Conservation (phyloP, 2,888 invertebrate species). For the Aphidoletes aphidimyza region DNA sequence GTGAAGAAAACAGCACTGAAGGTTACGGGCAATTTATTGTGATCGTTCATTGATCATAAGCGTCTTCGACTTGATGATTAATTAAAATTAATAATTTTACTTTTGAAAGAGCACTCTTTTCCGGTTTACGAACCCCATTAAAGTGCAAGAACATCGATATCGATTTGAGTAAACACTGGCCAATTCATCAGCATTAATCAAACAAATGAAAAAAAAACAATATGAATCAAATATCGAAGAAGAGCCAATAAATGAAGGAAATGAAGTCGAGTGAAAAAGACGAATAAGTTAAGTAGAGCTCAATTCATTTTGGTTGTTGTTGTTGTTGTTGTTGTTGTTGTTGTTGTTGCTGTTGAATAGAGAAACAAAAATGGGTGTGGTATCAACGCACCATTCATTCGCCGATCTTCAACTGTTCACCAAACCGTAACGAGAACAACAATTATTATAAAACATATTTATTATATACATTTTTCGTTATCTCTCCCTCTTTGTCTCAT, state of each 20-base stretch:
- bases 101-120: neutral
- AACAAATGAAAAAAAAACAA: neutral
- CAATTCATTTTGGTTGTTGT: neutral
- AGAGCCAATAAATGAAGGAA: constrained; percentile 1
- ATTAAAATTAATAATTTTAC: constrained; percentile 53
- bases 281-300: neutral
- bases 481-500: neutral
- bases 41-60: constrained; percentile 30
- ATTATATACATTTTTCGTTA: constrained; percentile 15
- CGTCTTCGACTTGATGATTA: constrained; percentile 50
- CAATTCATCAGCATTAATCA: neutral
- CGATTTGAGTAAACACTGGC: neutral
- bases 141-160: constrained; percentile 52
- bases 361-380: constrained; percentile 51
- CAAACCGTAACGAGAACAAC: constrained; percentile 49
- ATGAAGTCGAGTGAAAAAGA: constrained; percentile 1
- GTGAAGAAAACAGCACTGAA: neutral
- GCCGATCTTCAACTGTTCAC: constrained; percentile 24
- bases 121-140: neutral
- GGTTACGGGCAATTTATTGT: constrained; percentile 53
- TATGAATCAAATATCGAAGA: constrained; percentile 24
- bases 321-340: neutral
- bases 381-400: constrained; percentile 3
- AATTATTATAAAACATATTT: constrained; percentile 52
- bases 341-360: neutral